A percentile compares a stretch with the other conserved stretches of the same genome.
Conservation (phyloP, 2,888 invertebrate species). For the Eulithis prunata region DNA sequence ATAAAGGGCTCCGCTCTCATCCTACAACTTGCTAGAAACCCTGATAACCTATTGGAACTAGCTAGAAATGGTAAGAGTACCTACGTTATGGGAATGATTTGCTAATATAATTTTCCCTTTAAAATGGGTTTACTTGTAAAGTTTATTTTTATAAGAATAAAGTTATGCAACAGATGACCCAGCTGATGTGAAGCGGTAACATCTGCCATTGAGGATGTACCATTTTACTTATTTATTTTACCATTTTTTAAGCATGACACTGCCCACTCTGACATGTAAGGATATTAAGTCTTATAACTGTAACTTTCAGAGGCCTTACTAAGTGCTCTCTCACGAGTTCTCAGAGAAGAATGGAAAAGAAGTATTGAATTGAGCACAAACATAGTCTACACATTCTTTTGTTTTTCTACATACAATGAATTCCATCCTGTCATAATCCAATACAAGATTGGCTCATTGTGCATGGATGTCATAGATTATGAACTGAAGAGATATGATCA, state of each 20-base stretch:
- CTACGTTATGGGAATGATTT: background rate
- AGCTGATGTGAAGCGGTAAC: no score
- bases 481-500: constrained; percentile 97
- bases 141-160: no score
- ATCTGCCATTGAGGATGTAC: no score
- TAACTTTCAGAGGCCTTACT: constrained; percentile 91
- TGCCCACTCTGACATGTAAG: background rate
- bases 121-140: background rate
- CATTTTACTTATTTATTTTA: no score
- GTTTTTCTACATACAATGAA: constrained; percentile 97
- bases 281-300: background rate
- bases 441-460: constrained; percentile 98
- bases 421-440: constrained; percentile 98
- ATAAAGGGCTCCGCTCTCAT: constrained; percentile 96
- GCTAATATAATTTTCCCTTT: background rate
- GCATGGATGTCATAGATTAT: constrained; percentile 98
- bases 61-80: constrained; percentile 92
- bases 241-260: no score
- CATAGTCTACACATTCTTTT: constrained; percentile 98
- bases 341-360: constrained; percentile 98
- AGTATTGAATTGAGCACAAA: constrained; percentile 98
- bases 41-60: constrained; percentile 96
- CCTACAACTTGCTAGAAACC: constrained; percentile 95
- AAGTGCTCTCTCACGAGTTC: constrained; percentile 96
- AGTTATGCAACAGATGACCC: no score